Evolutionary conservation across 2,113 vertebrate species (phyloP).

Genomic region (Romanogobio albipinnatus): DNA sequence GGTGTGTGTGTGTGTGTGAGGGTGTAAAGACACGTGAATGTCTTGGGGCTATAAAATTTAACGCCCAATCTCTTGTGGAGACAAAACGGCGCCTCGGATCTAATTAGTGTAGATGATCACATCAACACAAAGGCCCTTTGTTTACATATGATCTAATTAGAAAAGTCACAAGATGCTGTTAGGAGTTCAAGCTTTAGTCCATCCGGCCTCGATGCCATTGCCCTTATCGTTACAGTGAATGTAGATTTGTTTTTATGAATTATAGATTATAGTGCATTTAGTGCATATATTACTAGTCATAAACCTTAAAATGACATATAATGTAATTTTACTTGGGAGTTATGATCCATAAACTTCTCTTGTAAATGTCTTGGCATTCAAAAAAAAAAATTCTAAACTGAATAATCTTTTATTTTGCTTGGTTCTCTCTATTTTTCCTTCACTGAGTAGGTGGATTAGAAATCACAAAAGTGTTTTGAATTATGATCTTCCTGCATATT

Average conservation of each 20-base stretch:
- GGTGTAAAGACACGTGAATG: too few relatives aligned
- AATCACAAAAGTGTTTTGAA: conserved; percentile 55
- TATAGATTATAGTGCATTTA: background rate
- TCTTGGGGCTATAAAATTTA: too few relatives aligned
- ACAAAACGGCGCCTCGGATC: too few relatives aligned
- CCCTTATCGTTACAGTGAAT: too few relatives aligned
- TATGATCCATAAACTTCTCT: background rate
- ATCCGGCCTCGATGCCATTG: too few relatives aligned
- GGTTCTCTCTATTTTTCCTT: conserved; percentile 29
- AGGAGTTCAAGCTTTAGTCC: too few relatives aligned
- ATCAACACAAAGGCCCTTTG: too few relatives aligned
- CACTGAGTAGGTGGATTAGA: conserved; percentile 71
- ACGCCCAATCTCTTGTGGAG: too few relatives aligned
- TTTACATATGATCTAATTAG: too few relatives aligned
- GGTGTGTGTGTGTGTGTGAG: too few relatives aligned
- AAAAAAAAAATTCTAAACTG: background rate
- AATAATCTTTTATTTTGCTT: background rate
- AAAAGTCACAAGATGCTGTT: too few relatives aligned
- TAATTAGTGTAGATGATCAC: too few relatives aligned
- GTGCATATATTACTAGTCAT: background rate
- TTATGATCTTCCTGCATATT: conserved; percentile 68
- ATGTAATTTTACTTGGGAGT: background rate
- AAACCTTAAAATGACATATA: background rate
- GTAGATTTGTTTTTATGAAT: background rate
- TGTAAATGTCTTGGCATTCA: background rate